These are phyloP conservation scores for Anoplius nigerrimus DNA, from an alignment of 2,888 invertebrate species.

Conservation along the genomic window DNA sequence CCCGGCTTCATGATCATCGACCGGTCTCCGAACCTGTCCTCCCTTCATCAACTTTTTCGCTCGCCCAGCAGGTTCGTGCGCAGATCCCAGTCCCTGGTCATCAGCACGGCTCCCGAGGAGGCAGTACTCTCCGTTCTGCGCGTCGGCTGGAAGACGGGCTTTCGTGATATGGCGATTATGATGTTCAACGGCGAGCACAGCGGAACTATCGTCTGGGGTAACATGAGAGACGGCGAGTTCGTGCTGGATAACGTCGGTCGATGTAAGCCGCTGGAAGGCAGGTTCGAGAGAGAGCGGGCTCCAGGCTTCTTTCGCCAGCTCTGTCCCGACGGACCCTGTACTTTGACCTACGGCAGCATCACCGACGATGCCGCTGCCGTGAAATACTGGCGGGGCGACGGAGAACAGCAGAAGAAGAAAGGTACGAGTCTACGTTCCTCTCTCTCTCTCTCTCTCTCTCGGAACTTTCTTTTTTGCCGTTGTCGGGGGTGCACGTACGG, in stretches of 20 bases:
- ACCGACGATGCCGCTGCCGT: neutral
- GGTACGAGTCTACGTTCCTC: neutral
- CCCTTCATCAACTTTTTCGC: neutral
- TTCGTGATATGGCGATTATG: conserved; percentile 27
- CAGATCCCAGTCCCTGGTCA: conserved; percentile 28
- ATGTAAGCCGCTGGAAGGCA: neutral
- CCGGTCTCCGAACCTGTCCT: conserved; percentile 4
- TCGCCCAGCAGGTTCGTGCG: neutral
- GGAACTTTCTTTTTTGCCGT: too few species aligned
- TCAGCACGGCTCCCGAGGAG: conserved; percentile 2
- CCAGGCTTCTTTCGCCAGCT: neutral
- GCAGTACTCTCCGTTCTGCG: conserved; percentile 6
- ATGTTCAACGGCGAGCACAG: conserved; percentile 17
- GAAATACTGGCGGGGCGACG: conserved; percentile 11
- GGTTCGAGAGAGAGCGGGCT: neutral
- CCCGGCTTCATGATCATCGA: conserved; percentile 26
- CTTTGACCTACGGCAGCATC: neutral
- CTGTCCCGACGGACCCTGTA: conserved; percentile 2
- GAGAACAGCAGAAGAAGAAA: neutral
- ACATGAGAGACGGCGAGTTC: neutral
- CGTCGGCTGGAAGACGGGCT: conserved; percentile 21
- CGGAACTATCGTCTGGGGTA: conserved; percentile 19
- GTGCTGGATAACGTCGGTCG: neutral
- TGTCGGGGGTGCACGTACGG: too few species aligned
- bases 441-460: too few species aligned